Evolutionary conservation across 2,113 vertebrate species (phyloP), one percentile per base, ranked within the genome.

Genomic region (Ptilonorhynchus violaceus): DNA sequence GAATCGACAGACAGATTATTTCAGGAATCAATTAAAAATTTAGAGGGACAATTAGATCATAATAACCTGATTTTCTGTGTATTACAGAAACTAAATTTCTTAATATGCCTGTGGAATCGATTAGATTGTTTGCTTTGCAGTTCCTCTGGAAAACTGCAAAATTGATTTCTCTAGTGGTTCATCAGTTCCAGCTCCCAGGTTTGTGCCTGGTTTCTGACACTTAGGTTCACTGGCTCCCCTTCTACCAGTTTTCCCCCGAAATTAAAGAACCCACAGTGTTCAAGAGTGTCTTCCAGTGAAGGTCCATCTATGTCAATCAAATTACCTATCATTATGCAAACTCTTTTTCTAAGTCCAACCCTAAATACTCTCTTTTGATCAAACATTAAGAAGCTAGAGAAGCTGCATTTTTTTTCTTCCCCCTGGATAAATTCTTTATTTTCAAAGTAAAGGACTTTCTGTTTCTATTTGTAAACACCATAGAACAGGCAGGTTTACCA

Each of bases 211-310:
- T 52, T 80, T 72, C 24, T 49, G 22, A 46, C 13, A 28, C 17
- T 66, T 22, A 8, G 27, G 11, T 18, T 56, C 23, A 11, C 22
- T 52, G 64, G 23, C 18, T 86, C 58, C 66, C 33, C 3, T 41
- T 21, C 19, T 42, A 35, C 13, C 8, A 6, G 60, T 28, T 9
- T 10, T 19, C 0, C 11, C 13, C 20, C 0, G 1, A 39, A 16
- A 89, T 37, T 30, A 41, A 68, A 63, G 33, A 72, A 21, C 24
- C 5, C 19, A 28, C 19, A 42, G 3, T 8, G 8, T 28, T 70
- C 35, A 58, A 13, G 6, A 56, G 13, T 8, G 7, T 37, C 58
- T 67, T 62, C 33, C 23, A 66, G 33, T 35, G 37, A 75, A 52
- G 7, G 33, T 33, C 37, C 25, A 41, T 4, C 33, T 6, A 41